Conservation (phyloP, 2,113 vertebrate species). For the Corvus cornix region DNA sequence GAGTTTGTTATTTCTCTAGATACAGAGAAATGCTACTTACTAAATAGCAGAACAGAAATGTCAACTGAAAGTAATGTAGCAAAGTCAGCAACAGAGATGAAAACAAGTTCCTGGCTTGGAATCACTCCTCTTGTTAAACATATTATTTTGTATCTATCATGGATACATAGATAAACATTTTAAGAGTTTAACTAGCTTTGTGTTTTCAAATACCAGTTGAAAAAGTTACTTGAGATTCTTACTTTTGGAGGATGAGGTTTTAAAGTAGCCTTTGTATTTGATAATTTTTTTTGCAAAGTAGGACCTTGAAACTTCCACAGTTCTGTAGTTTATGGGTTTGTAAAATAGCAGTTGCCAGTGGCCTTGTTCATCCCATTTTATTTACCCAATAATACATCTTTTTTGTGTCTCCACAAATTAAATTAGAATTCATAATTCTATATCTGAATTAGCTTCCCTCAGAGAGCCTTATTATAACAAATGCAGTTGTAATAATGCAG, state of each 20-base stretch:
- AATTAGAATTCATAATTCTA: slow-evolving; percentile 58
- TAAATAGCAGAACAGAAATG: neutral
- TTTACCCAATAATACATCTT: neutral
- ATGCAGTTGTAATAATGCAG: neutral
- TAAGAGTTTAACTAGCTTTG: neutral
- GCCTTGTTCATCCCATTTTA: neutral
- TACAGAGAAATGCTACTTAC: neutral
- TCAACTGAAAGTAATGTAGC: neutral
- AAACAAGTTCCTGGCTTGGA: neutral
- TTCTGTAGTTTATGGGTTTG: neutral
- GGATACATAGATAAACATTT: neutral
- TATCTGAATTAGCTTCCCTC: slow-evolving; percentile 51
- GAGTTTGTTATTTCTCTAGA: neutral
- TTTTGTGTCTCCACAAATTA: slow-evolving; percentile 49
- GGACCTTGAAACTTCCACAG: neutral
- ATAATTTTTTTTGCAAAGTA: neutral
- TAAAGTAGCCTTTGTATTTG: neutral
- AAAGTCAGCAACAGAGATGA: neutral
- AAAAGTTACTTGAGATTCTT: neutral
- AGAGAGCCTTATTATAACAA: slow-evolving; percentile 55
- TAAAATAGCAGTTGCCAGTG: neutral
- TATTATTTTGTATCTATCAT: neutral
- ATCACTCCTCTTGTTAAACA: neutral
- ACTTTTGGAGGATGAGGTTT: neutral
- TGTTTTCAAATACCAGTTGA: neutral